Evolutionary conservation across 2,797 vertebrate species (phyloP).

Genomic region (Pampus argenteus): DNA sequence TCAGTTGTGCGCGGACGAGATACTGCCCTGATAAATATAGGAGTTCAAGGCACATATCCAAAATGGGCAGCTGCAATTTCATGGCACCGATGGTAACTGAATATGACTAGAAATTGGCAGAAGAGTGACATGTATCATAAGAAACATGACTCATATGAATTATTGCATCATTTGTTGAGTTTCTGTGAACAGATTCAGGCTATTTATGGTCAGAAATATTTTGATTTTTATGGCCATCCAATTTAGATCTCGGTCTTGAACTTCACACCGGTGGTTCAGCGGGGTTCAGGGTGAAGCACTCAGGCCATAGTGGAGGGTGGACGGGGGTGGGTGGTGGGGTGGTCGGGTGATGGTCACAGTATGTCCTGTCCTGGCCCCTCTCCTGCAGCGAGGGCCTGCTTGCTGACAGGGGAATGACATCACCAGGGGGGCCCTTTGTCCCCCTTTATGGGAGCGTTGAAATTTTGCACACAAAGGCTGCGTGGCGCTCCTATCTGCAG

Average conservation of each 20-base stretch:
- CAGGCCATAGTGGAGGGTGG: conserved; percentile 14
- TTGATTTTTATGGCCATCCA: conserved; percentile 25
- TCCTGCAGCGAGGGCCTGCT: conserved; percentile 54
- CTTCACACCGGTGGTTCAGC: conserved; percentile 35
- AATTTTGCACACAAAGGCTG: conserved; percentile 86
- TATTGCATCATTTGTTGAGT: conserved; percentile 37
- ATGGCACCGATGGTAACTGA: conserved; percentile 59
- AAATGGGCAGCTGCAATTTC: conserved; percentile 72
- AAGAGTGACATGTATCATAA: conserved; percentile 58
- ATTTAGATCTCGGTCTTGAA: conserved; percentile 52
- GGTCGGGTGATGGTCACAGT: conserved; percentile 55
- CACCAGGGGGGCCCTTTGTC: conserved; percentile 79
- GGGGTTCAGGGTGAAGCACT: conserved; percentile 38
- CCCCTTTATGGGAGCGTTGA: conserved; percentile 74
- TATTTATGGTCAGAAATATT: conserved; percentile 45
- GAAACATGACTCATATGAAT: too few relatives aligned
- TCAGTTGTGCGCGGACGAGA: conserved; percentile 56
- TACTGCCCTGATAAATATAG: conserved; percentile 66
- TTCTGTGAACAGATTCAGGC: conserved; percentile 37
- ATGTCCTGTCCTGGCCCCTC: conserved; percentile 64
- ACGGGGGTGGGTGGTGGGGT: background rate
- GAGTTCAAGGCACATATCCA: conserved; percentile 55
- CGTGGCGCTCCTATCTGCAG: conserved; percentile 80
- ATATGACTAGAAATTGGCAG: conserved; percentile 48
- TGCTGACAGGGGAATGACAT: conserved; percentile 84